Evolutionary conservation across 2,113 vertebrate species (phyloP).

Genomic region (Rhagologus leucostigma): DNA sequence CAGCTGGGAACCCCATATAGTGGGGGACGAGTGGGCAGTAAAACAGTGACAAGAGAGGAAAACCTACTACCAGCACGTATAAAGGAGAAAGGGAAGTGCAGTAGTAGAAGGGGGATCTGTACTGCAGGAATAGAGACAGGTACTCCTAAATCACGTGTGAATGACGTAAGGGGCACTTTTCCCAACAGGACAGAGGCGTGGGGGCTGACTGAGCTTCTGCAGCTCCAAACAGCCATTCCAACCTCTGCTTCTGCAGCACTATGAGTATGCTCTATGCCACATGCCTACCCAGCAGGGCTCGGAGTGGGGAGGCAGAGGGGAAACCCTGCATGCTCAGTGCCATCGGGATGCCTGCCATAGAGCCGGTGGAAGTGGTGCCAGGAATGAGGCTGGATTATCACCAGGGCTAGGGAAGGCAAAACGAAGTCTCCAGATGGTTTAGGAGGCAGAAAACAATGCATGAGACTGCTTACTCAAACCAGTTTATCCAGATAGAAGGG

Average conservation of each 20-base stretch:
- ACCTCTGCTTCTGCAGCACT: background rate
- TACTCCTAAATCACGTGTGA: background rate
- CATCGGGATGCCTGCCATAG: accelerated
- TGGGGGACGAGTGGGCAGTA: background rate
- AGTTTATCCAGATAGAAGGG: background rate
- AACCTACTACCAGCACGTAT: background rate
- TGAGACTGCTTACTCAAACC: background rate
- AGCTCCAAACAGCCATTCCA: background rate
- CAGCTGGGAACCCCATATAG: background rate
- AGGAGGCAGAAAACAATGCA: background rate
- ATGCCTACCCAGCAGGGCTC: accelerated
- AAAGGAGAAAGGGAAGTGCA: background rate
- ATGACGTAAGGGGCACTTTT: background rate
- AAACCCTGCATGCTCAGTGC: background rate
- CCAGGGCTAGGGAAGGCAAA: background rate
- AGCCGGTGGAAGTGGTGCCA: background rate
- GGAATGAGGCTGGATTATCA: background rate
- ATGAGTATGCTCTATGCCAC: accelerated
- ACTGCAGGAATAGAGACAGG: background rate
- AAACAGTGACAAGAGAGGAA: background rate
- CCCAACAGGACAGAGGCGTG: background rate
- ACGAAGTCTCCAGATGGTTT: background rate
- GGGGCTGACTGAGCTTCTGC: background rate
- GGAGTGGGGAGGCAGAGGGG: background rate
- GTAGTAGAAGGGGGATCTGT: background rate